Evolutionary conservation across 2,888 invertebrate genomes (phyloP), one percentile per base, ranked within the genome.

Genomic region (Unio pictorum): DNA sequence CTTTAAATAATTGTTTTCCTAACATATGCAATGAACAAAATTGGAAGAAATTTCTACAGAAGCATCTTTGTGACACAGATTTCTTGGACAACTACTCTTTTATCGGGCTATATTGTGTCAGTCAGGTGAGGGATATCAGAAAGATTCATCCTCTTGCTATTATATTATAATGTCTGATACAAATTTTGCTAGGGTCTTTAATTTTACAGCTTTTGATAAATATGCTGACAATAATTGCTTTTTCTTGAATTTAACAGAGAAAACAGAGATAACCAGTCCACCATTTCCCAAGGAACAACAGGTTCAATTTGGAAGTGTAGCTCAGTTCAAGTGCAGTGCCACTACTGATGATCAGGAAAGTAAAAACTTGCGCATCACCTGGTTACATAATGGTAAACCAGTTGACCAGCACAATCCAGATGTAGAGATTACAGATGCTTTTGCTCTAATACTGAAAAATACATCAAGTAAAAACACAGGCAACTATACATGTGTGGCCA

Each of bases 401-500:
- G 56, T 84, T 2, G 72, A 78, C 30, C 64, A 71, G 11, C 58
- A 64, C n/a, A 76, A 79, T 28, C 76, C 76, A 0, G 68, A 79
- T 28, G 71, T 85, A 61, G 69, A 67, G 26, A 67, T 76, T 55
- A 73, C 77, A 7, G 34, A 54, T 0, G 72, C 64, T 15, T 68
- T 66, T 58, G 80, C 74, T 28, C 75, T 89, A 60, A 75, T 58
- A 0, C 84, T 89, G 56, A 67, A 61, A 1, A 69, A 75, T 8
- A 77, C 81, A 0, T 75, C 72, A 18, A 85, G 83, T 60, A 76
- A 75, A 78, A 99, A 99, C 91, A 96, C 98, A 0, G 99, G 97
- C 6, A 93, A 93, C 78, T 99, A 99, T 89, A 97, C 97, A 0
- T 99, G 99, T 89, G 93, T 96, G 18, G 99, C 99, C 0, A 92